phyloP scores from a whole-genome alignment of 23 tunicate species.

The Ciona savignyi region DNA sequence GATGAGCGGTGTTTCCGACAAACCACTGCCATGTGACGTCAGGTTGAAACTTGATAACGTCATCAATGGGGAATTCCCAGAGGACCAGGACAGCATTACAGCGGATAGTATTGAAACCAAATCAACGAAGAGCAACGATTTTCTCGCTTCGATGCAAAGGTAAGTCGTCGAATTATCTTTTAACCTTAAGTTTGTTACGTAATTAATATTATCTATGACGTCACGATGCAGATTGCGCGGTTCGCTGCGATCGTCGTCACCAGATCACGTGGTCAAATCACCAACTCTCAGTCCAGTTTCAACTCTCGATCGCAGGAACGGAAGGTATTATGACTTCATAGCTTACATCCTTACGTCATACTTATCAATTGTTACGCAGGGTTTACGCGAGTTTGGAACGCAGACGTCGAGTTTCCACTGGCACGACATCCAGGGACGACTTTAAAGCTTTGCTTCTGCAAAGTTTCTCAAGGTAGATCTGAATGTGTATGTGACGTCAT shows the following conservation, averaged over 20 bases:
- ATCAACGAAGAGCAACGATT: conserved; percentile 11
- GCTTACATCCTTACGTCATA: too few species aligned
- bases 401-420: conserved; percentile 19
- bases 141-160: conserved; percentile 19
- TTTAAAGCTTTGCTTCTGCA: conserved; percentile 86
- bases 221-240: neutral
- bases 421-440: conserved; percentile 57
- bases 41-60: too few species aligned
- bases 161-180: neutral
- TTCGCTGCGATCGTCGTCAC: conserved; percentile 23
- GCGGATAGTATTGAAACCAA: conserved; percentile 12
- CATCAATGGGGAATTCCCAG: neutral
- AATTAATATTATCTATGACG: neutral
- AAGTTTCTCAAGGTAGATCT: conserved; percentile 62
- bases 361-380: neutral
- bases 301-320: conserved; percentile 43
- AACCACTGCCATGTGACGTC: too few species aligned
- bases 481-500: too few species aligned
- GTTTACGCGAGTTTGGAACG: conserved; percentile 36
- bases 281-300: conserved; percentile 43
- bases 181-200: too few species aligned
- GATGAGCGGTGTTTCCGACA: too few species aligned
- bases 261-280: conserved; percentile 24
- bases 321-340: too few species aligned
- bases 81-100: conserved; percentile 9